phyloP scores from a whole-genome alignment of 2,797 vertebrate species.

The Tragelaphus eurycerus region DNA sequence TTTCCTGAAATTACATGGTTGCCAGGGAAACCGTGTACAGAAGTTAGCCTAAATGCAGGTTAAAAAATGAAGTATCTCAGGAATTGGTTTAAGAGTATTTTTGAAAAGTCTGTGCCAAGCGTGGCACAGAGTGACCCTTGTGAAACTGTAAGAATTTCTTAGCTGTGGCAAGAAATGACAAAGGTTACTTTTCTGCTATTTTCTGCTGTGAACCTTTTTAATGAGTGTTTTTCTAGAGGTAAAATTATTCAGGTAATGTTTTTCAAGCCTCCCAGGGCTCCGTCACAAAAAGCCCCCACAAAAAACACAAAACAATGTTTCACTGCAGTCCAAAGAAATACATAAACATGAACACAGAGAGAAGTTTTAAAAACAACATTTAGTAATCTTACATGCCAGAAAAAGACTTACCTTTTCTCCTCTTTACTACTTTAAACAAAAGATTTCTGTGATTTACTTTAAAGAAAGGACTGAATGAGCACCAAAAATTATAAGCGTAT shows the following conservation, averaged over 20 bases:
- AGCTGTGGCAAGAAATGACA: conserved; percentile 30
- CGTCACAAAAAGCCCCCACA: not conserved
- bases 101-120: conserved; percentile 50
- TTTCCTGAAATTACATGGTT: conserved; percentile 85
- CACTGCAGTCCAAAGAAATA: not conserved
- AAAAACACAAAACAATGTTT: not conserved
- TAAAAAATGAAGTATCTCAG: conserved; percentile 80
- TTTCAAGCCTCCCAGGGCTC: not conserved
- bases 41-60: conserved; percentile 84
- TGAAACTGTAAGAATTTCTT: conserved; percentile 22
- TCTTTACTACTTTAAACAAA: conserved; percentile 36
- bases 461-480: conserved; percentile 29
- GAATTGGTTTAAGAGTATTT: conserved; percentile 78
- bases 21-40: conserved; percentile 82
- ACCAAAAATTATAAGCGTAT: conserved; percentile 38
- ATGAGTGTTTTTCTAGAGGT: conserved; percentile 56
- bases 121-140: not conserved
- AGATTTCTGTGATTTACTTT: not conserved
- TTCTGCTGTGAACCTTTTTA: conserved; percentile 46
- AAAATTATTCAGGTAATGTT: conserved; percentile 25
- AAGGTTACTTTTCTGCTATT: conserved; percentile 33
- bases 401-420: not conserved
- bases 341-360: not conserved
- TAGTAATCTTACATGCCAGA: not conserved
- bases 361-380: not conserved